Percentiles rank a stretch among this genome's conserved stretches.
These are phyloP conservation scores for Melanaphis sacchari DNA, from an alignment of 1,140 invertebrate genomes.

Conservation along the genomic window DNA sequence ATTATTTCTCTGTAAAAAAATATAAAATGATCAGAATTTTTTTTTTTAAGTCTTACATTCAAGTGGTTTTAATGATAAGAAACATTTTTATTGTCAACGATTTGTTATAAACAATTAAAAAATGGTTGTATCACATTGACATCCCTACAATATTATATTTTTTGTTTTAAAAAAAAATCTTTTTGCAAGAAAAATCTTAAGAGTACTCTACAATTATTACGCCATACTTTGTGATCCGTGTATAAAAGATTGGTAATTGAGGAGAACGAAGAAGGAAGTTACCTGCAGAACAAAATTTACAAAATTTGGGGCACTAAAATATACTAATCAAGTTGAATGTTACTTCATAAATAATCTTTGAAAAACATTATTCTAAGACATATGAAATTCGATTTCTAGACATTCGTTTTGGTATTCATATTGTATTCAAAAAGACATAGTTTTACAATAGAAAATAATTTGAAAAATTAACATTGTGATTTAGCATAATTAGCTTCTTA, in stretches of 20 bases:
- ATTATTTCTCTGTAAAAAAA: not conserved
- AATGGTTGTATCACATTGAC: not conserved
- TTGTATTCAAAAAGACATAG: too few species aligned
- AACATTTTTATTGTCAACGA: not conserved
- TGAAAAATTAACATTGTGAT: not conserved
- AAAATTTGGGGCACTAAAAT: not conserved
- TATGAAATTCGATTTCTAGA: not conserved
- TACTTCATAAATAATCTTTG: not conserved
- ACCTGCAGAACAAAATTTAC: not conserved
- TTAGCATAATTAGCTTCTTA: not conserved
- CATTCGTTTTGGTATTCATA: not conserved
- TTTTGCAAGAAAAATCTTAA: not conserved
- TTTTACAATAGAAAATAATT: not conserved
- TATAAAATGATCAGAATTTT: not conserved
- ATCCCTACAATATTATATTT: not conserved
- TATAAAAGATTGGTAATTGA: not conserved
- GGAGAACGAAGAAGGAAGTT: not conserved
- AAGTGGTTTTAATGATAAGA: not conserved
- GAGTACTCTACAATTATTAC: not conserved
- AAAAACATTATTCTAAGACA: not conserved
- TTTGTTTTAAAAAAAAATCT: not conserved
- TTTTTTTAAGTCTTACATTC: not conserved
- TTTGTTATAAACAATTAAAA: not conserved
- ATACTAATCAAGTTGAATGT: not conserved
- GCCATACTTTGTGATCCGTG: not conserved